Base-by-base conservation (phyloP, 1,140 invertebrate genomes). In the Frieseomelitta varia region DNA sequence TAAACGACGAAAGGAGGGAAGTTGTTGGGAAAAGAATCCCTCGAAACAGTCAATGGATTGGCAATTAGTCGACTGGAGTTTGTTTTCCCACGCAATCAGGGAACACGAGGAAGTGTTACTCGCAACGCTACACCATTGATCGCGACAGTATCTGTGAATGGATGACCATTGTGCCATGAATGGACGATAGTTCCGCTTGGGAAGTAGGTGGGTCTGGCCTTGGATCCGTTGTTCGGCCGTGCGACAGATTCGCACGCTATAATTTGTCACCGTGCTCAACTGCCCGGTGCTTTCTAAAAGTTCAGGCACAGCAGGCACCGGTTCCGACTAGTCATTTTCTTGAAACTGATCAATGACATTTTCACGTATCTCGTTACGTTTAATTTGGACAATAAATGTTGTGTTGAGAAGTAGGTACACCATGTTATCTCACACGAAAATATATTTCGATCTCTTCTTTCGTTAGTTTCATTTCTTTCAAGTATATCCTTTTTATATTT, bases 181-280 rank as follows among this genome's bases (percentile, higher is more conserved):
- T 90, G 77, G 65, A 56, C 85, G 88, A 89, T 85, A 89, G 85
- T 89, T 90, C 88, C 83, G 86, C 83, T 84, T 90, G 73, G 89
- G 83, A 90, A 90, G 88, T 90, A 86, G 88, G 89, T 90, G 85
- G 88, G 88, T 81, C 88, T 79, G 63, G 81, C 88, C 88, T 90
- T 90, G 85, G 76, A 56, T 83, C 85, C 58, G 85, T 89, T 89
- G 68, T 69, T 80, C 76, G 79, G 77, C 27, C 67, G 79, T 85
- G 85, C 77, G 76, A 90, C 81, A 85, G 84, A 89, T 90, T 87
- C 73, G 71, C 85, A 71, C 79, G 56, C 53, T 81, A 65, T 73
- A 65, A 88, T 79, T 58, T 39, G 65, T 58, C 82, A 76, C 72
- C 79, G 71, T 24, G 10, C 12, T 10, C 47, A 21, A n/a, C 30